Evolutionary conservation across 2,113 vertebrate species (phyloP).

Genomic region (Ibidorhyncha struthersii): DNA sequence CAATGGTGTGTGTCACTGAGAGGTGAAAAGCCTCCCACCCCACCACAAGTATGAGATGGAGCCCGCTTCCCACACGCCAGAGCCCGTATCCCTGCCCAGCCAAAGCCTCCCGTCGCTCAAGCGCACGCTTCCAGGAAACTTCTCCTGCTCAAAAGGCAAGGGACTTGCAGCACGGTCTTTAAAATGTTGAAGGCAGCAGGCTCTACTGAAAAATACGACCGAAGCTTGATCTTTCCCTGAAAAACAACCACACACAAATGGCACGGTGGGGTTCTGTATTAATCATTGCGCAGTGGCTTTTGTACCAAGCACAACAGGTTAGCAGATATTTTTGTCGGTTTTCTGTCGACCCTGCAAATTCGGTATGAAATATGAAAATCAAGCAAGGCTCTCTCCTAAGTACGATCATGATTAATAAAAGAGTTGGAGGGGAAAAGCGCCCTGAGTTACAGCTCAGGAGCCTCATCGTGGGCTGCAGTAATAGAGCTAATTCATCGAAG

Average conservation of each 20-base stretch:
- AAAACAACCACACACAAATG: background rate
- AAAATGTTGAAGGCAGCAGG: background rate
- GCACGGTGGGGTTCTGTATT: background rate
- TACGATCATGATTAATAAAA: background rate
- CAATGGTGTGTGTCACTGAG: background rate
- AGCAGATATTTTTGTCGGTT: background rate
- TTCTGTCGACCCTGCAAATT: background rate
- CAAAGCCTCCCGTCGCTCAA: background rate
- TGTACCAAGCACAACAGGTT: background rate
- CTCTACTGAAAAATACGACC: background rate
- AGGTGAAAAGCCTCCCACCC: background rate
- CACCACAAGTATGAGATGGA: accelerated
- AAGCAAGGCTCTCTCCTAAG: background rate
- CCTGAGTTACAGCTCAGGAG: background rate
- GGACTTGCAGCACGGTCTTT: background rate
- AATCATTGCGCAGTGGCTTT: background rate
- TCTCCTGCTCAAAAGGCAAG: background rate
- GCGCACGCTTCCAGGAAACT: background rate
- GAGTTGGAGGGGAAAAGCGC: background rate
- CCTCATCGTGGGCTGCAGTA: background rate
- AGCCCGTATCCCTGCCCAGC: background rate
- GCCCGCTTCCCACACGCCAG: accelerated
- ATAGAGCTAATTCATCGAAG: background rate
- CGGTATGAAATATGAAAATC: background rate
- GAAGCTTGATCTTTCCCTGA: background rate